Evolutionary conservation across 2,113 vertebrate species (phyloP), one percentile per base, ranked within the genome.

Genomic region (Copsychus sechellarum): DNA sequence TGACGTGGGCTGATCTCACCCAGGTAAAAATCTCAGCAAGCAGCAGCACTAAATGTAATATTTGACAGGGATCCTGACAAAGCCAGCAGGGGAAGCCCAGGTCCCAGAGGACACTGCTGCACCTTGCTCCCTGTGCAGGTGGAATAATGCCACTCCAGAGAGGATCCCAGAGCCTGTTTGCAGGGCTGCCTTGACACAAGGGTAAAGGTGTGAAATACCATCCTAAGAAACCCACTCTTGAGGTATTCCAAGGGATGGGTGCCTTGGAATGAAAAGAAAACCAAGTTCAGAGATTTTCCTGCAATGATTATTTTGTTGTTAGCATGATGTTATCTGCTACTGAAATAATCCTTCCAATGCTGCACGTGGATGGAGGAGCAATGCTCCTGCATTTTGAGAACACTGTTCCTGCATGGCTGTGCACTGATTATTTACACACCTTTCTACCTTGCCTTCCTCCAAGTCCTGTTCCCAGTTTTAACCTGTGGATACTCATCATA

Each of bases 361-460:
- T 43, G 9, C 11, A 9, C 0, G 0, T 12, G 43, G 28, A 31
- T 33, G 53, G 16, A 57, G 36, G 28, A 64, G 31, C 20, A 10
- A 5, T 40, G 34, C 25, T 43, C 61, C 56, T 66, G 25, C 43
- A 16, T 33, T 42, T 92, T 57, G 62, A 57, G 31, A 74, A 12
- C 6, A 1, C 21, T 11, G 17, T 3, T 14, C 31, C 17, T 1
- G 10, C 23, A 11, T 5, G 53, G 19, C 8, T 67, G 29, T 18
- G 57, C 25, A 31, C 1, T 36, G 61, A 18, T 10, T 48, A 24
- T 51, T 85, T 33, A 48, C 1, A 5, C 25, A 26, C 9, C 19
- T 69, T 69, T 38, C 61, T 20, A 43, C 38, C 33, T 33, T 21
- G 11, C 33, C 47, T 71, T 88, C 33, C 71, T 67, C 56, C 43